Conservation (phyloP, 2,888 invertebrate genomes). For the Archaeoteleia sp. region DNA sequence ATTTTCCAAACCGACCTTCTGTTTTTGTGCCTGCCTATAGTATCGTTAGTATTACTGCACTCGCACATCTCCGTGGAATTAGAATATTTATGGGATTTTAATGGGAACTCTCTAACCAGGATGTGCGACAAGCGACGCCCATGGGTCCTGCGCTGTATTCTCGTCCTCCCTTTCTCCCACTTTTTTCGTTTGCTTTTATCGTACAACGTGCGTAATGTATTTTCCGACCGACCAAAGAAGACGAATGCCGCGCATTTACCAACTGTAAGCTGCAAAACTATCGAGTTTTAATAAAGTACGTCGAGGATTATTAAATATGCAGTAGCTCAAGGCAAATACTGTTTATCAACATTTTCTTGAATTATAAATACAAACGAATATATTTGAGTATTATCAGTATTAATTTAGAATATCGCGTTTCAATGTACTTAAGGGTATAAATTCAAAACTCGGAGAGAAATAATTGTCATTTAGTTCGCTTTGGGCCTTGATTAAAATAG, state of each 20-base stretch:
- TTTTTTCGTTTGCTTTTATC: constrained; percentile 27
- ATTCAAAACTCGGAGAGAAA: too few species aligned
- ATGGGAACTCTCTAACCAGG: constrained; percentile 39
- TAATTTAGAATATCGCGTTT: too few species aligned
- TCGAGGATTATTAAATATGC: too few species aligned
- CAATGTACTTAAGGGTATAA: too few species aligned
- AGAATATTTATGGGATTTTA: constrained; percentile 50
- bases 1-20: constrained; percentile 13
- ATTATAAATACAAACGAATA: too few species aligned
- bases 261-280: background rate
- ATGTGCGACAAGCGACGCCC: constrained; percentile 45
- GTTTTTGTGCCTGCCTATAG: constrained; percentile 12
- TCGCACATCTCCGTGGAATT: constrained; percentile 30
- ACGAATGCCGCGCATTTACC: constrained; percentile 16
- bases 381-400: too few species aligned
- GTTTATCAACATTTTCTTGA: too few species aligned
- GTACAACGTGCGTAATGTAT: constrained; percentile 32
- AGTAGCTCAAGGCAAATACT: too few species aligned
- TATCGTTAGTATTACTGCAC: constrained; percentile 22
- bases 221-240: constrained; percentile 13
- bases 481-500: too few species aligned
- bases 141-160: constrained; percentile 34
- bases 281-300: too few species aligned
- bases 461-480: too few species aligned
- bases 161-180: constrained; percentile 9